These are phyloP conservation scores for Dicranocentrus wangi DNA, from an alignment of 2,888 invertebrate species.

Conservation along the genomic window DNA sequence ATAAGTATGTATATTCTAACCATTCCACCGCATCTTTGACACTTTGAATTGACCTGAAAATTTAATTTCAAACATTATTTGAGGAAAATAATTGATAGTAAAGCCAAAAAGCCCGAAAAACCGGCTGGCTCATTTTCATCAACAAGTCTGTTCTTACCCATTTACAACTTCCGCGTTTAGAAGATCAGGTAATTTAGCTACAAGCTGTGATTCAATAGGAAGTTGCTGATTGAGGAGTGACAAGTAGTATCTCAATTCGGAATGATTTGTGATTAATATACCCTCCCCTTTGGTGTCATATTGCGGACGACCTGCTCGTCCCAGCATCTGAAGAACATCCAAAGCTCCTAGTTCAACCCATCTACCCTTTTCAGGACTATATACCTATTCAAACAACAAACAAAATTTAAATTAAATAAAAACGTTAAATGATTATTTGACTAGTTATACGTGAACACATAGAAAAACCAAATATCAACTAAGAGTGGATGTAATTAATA, in stretches of 20 bases:
- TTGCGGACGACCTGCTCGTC: slow-evolving; percentile 97
- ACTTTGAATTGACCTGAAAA: slow-evolving; percentile 83
- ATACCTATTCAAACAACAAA: slow-evolving; percentile 81
- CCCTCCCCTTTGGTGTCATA: slow-evolving; percentile 98
- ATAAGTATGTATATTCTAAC: slow-evolving; percentile 97
- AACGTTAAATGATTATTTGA: background rate
- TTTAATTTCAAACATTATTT: too few relatives aligned
- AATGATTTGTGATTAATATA: slow-evolving; percentile 98
- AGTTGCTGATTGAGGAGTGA: slow-evolving; percentile 98
- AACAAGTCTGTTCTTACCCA: too few relatives aligned
- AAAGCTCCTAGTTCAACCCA: slow-evolving; percentile 98
- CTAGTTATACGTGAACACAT: background rate
- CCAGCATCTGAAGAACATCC: slow-evolving; percentile 98
- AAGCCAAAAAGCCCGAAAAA: too few relatives aligned
- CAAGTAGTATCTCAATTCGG: slow-evolving; percentile 97
- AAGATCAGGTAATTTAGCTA: slow-evolving; percentile 95
- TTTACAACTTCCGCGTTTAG: slow-evolving; percentile 98
- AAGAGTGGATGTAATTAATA: too few relatives aligned
- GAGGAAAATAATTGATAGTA: too few relatives aligned
- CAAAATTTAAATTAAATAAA: background rate
- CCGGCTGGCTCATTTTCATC: too few relatives aligned
- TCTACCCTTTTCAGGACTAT: slow-evolving; percentile 97
- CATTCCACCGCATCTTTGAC: slow-evolving; percentile 93
- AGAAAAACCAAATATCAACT: background rate
- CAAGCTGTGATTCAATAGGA: slow-evolving; percentile 97